Conservation (phyloP, 2,113 vertebrate genomes). For the Zootoca vivipara region DNA sequence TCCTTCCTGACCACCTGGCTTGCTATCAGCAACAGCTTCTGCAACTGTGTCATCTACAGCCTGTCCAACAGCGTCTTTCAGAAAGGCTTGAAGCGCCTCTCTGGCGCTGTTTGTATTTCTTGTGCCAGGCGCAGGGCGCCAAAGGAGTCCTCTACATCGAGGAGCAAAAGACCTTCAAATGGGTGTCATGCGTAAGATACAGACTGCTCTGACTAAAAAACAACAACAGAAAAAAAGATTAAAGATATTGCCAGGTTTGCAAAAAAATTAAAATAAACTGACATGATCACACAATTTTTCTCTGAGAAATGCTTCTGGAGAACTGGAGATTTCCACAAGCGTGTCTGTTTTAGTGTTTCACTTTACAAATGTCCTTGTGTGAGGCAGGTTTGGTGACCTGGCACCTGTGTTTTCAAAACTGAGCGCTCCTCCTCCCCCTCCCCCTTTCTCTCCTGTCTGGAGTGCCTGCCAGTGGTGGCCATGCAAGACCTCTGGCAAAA, state of each 20-base stretch:
- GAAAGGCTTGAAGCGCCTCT: conserved; percentile 92
- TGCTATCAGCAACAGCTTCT: conserved; percentile 99
- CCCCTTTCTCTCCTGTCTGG: conserved; percentile 67
- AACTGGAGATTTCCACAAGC: conserved; percentile 56
- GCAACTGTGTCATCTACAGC: conserved; percentile 99
- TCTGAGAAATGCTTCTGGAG: conserved; percentile 65
- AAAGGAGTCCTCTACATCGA: conserved; percentile 78
- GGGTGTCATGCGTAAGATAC: conserved; percentile 76
- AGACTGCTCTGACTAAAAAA: conserved; percentile 44
- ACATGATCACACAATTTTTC: conserved; percentile 34
- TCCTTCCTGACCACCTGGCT: conserved; percentile 98
- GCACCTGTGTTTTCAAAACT: conserved; percentile 69
- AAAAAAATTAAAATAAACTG: conserved; percentile 50
- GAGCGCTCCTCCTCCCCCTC: conserved; percentile 72
- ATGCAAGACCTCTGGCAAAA: conserved; percentile 59
- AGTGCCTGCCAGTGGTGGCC: conserved; percentile 69
- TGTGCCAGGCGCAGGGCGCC: conserved; percentile 81
- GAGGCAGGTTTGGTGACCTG: conserved; percentile 62
- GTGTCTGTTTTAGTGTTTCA: conserved; percentile 49
- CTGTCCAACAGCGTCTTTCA: conserved; percentile 98
- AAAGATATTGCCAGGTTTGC: conserved; percentile 64
- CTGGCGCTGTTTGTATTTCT: conserved; percentile 84
- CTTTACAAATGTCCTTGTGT: conserved; percentile 52
- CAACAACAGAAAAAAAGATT: conserved; percentile 31
- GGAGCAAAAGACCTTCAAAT: conserved; percentile 78